phyloP scores from a whole-genome alignment of 2,113 vertebrate species.

The Silurus glanis region DNA sequence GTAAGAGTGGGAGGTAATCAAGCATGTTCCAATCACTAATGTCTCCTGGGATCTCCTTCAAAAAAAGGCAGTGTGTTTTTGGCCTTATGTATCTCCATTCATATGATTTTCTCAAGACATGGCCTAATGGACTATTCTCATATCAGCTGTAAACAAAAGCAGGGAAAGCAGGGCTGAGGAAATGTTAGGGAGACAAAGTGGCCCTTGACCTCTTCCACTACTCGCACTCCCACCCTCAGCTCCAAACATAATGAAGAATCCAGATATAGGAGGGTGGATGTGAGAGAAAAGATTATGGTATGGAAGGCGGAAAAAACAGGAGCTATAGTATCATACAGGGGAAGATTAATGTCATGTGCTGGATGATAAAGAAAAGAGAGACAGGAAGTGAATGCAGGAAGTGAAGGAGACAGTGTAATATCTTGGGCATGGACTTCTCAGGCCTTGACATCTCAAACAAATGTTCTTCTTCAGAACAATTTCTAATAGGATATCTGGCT shows the following conservation, averaged over 20 bases:
- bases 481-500: neutral
- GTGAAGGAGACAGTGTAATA: neutral
- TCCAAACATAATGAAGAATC: constrained; percentile 52
- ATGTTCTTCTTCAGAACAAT: neutral
- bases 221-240: constrained; percentile 5
- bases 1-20: constrained; percentile 43
- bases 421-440: neutral
- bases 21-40: constrained; percentile 35
- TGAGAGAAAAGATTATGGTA: constrained; percentile 26
- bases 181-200: constrained; percentile 26
- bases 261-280: constrained; percentile 50
- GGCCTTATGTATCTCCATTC: constrained; percentile 13
- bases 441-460: neutral
- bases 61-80: constrained; percentile 23
- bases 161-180: constrained; percentile 38
- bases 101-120: constrained; percentile 37
- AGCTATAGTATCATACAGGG: neutral
- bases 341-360: neutral
- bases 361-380: constrained; percentile 2
- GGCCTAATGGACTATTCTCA: constrained; percentile 33
- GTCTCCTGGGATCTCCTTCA: constrained; percentile 21
- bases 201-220: constrained; percentile 38
- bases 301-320: constrained; percentile 25
- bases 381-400: constrained; percentile 11
- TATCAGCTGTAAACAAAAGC: constrained; percentile 57